Base-by-base conservation (phyloP, 2,888 invertebrate species). In the Epicampocera succincta region DNA sequence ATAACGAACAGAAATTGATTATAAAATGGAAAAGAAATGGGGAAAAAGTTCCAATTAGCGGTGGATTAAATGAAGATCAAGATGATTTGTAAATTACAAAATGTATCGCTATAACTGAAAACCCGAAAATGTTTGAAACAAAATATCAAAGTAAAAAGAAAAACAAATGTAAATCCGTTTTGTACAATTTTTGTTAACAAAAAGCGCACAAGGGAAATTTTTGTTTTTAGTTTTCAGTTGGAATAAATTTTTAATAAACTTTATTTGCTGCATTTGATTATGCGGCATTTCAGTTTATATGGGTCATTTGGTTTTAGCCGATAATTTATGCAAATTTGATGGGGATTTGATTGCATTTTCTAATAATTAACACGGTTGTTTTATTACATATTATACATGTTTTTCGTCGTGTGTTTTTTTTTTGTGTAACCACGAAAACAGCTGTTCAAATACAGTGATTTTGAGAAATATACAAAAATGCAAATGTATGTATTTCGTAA, bases 351-450 rank as follows among this genome's bases (percentile, higher is more conserved):
- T 76, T 68, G 71, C 50, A 72, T 79, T 79, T 66, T 80, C 58
- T 63, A 71, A 66, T 83, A 83, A 84, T 84, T 83, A 84, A 83
- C 80, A 84, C 72, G 69, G 48, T 66, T 78, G 69, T 76, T 72
- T 76, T 69, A 79, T 81, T 71, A 33, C 68, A 44, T 79, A 66
- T 63, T 73, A 54, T 73, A 52, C 46, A n/a, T 4, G 21, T 6
- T 33, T 33, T 33, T 33, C 21, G 12, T 0, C 5, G 4, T 9
- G 12, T 50, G 29, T 21, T 61, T 46, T 17, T 3, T 46, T 42
- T 56, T 42, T 13, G 46, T 8, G n/a, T 17, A 58, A 65, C 58
- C 25, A 48, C 44, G 52, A 19, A 52, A 44, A 56, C 33, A 82
- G 69, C 60, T 74, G 65, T 63, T 56, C 42, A 56, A 60, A 74